Base-by-base conservation (phyloP, 2,113 vertebrate species). In the Brienomyrus brachyistius region DNA sequence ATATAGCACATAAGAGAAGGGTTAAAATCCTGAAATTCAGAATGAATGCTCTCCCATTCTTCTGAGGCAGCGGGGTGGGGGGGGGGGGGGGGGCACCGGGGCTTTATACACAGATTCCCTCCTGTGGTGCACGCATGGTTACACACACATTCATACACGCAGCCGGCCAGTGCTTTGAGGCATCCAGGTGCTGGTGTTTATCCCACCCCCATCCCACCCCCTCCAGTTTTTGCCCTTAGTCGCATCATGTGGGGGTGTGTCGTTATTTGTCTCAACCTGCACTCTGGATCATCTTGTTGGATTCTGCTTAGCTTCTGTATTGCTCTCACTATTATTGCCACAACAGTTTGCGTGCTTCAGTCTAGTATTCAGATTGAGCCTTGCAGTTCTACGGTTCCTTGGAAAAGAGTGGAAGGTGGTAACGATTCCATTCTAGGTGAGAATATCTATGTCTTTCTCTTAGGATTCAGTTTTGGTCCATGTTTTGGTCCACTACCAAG, bases 211-310 rank as follows among this genome's bases (percentile, higher is more conserved):
- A 31, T 11, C 62, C 62, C 54, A 19, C 54, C 50, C 83, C 31
- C 7, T 59, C 56, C 19, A 23, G 21, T 27, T 23, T 77, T 47
- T 89, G 62, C 51, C 10, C 7, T 93, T 92, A 91, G 87, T 92
- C 93, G 93, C 92, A 92, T 93, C 92, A 93, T 93, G 93, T 88
- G 93, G 92, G 94, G 93, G 93, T 95, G 94, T 95, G 93, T 93
- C 87, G 92, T 48, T 94, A 95, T 95, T 92, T 96, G 96, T 93
- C 93, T 91, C 90, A 93, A 96, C 96, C 92, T 96, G 96, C 93
- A 94, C 93, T 93, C 62, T 92, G 90, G 90, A 90, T 59, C 0
- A 56, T 90, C 92, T 89, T 89, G 90, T 51, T 23, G 21, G 27
- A n/a, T 40, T 86, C 17, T 27, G 4, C 47, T 87, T 2, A 35